Base-by-base conservation (phyloP, 1,140 invertebrate species). In the Phortica variegata region DNA sequence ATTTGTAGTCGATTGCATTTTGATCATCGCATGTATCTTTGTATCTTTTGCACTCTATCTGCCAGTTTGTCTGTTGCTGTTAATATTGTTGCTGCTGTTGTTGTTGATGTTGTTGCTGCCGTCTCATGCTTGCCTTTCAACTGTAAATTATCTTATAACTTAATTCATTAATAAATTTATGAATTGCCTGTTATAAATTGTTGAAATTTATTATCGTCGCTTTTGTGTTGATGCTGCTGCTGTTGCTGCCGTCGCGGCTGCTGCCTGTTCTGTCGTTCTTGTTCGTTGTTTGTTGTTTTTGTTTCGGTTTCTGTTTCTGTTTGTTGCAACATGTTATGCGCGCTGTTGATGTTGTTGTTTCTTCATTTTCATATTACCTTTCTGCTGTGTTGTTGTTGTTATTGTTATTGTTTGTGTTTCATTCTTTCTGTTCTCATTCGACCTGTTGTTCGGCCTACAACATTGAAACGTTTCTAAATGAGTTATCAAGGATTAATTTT, bases 81-180 rank as follows among this genome's bases (percentile, higher is more conserved):
- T n/a, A n/a, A n/a, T n/a, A n/a, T n/a, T n/a, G n/a, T n/a, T n/a
- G n/a, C 17, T 36, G 20, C 33, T 45, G 21, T 16, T 19, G n/a
- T n/a, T n/a, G n/a, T n/a, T n/a, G n/a, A n/a, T n/a, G n/a, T n/a
- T n/a, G n/a, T n/a, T 16, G 10, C 15, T 36, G 21, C 18, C 19
- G 17, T 23, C 29, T 45, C 43, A 29, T 21, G 17, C 37, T 42
- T 34, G 36, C 32, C 20, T 33, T 15, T 52, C 48, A 58, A 60
- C 58, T 58, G 58, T 59, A 71, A 71, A 71, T 71, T 71, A 72
- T 62, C 60, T 72, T 71, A 71, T 71, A 71, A 71, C 68, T 71
- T 71, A 71, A 71, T 71, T 71, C 68, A 71, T 71, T 71, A 71
- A 72, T 68, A 71, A 71, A 71, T 71, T 71, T 66, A 71, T 71